A percentile compares a stretch with the other conserved stretches of the same genome.
These are phyloP conservation scores for Elgaria multicarinata DNA, from an alignment of 2,113 vertebrate species.

Conservation along the genomic window DNA sequence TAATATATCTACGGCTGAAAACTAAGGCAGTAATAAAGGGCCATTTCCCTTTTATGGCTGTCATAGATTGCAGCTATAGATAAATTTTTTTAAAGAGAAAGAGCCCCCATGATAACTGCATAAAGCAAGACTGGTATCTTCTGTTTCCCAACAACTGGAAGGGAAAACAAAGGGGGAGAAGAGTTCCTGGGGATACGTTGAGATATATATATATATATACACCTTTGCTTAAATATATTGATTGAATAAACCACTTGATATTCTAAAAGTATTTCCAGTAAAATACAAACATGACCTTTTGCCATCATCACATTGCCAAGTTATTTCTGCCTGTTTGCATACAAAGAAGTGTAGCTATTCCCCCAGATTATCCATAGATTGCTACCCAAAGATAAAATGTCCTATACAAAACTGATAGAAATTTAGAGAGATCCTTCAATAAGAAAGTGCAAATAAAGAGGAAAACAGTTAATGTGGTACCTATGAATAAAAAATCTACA, in stretches of 20 bases:
- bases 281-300: conserved; percentile 69
- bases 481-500: neutral
- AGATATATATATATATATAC: too few relatives aligned
- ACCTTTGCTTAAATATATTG: conserved; percentile 61
- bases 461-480: neutral
- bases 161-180: too few relatives aligned
- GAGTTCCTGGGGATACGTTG: too few relatives aligned
- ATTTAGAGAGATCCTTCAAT: conserved; percentile 21
- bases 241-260: conserved; percentile 61
- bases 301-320: conserved; percentile 56
- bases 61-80: too few relatives aligned
- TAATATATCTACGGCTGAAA: too few relatives aligned
- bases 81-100: too few relatives aligned
- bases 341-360: conserved; percentile 46
- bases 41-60: too few relatives aligned
- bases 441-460: neutral
- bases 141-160: too few relatives aligned
- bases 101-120: too few relatives aligned
- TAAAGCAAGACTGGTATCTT: too few relatives aligned
- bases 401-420: conserved; percentile 13
- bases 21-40: too few relatives aligned
- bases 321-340: conserved; percentile 48
- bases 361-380: conserved; percentile 29
- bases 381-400: neutral
- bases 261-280: conserved; percentile 65